These are phyloP conservation scores for Lophochroa leadbeateri DNA, from an alignment of 2,113 vertebrate species.

Conservation along the genomic window DNA sequence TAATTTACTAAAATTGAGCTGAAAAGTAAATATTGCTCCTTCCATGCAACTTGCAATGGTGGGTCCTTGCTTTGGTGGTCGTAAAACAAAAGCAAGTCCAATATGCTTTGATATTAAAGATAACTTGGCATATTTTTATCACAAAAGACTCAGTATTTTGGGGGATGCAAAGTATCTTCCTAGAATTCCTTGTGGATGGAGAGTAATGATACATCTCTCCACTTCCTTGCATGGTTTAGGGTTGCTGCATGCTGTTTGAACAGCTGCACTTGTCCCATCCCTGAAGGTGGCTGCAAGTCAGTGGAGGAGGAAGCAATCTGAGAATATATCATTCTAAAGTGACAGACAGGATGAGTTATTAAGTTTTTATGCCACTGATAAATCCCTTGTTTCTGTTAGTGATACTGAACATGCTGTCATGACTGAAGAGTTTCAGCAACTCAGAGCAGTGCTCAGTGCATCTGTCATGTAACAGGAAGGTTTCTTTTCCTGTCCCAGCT, in stretches of 20 bases:
- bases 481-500: background rate
- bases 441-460: background rate
- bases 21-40: background rate
- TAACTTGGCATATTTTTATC: background rate
- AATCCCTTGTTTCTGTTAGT: constrained; percentile 28
- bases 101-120: background rate
- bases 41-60: background rate
- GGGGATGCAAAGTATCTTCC: background rate
- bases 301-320: background rate
- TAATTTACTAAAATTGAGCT: background rate
- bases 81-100: background rate
- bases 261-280: constrained; percentile 37
- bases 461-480: background rate
- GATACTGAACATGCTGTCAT: background rate
- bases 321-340: background rate
- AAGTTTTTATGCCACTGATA: background rate
- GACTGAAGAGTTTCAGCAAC: constrained; percentile 5
- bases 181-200: background rate
- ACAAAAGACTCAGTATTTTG: background rate
- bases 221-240: constrained; percentile 7
- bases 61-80: background rate
- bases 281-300: constrained; percentile 31
- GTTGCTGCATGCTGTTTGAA: constrained; percentile 54
- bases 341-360: constrained; percentile 5
- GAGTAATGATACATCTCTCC: background rate